Conservation (phyloP, 2,797 vertebrate genomes). For the Myripristis murdjan region DNA sequence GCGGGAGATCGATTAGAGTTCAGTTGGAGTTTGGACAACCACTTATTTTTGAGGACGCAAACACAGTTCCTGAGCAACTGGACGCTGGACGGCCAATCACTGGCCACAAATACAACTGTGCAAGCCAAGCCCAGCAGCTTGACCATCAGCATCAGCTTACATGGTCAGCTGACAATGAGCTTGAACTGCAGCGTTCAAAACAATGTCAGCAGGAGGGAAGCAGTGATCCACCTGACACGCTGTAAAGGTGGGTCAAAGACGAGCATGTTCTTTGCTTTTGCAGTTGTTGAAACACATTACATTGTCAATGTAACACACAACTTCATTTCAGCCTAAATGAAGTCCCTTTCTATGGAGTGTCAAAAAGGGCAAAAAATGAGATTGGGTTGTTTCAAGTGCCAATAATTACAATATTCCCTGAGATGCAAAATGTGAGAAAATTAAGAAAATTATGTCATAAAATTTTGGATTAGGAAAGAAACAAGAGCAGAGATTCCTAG, state of each 20-base stretch:
- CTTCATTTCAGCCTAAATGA: no score
- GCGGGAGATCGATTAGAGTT: conserved; percentile 21
- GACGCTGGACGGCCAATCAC: not conserved
- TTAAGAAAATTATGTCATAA: no score
- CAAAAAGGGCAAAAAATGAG: no score
- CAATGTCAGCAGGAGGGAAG: conserved; percentile 32
- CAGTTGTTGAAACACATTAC: no score
- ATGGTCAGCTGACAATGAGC: conserved; percentile 7
- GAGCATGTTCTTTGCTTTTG: not conserved
- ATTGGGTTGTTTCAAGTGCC: no score
- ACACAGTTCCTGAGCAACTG: not conserved
- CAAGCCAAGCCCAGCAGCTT: not conserved
- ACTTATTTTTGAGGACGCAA: not conserved
- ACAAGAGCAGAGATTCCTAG: no score
- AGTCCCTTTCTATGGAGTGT: no score
- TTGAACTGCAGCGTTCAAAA: conserved; percentile 28
- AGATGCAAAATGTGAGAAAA: no score
- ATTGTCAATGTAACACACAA: no score
- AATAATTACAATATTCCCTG: no score
- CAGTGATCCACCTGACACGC: not conserved
- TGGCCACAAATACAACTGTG: not conserved
- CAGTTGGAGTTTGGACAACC: conserved; percentile 17
- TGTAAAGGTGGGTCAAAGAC: conserved; percentile 8
- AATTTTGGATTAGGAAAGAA: no score
- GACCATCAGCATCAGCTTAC: not conserved